Conservation (phyloP, 2,113 vertebrate genomes). For the Entomyzon cyanotis region DNA sequence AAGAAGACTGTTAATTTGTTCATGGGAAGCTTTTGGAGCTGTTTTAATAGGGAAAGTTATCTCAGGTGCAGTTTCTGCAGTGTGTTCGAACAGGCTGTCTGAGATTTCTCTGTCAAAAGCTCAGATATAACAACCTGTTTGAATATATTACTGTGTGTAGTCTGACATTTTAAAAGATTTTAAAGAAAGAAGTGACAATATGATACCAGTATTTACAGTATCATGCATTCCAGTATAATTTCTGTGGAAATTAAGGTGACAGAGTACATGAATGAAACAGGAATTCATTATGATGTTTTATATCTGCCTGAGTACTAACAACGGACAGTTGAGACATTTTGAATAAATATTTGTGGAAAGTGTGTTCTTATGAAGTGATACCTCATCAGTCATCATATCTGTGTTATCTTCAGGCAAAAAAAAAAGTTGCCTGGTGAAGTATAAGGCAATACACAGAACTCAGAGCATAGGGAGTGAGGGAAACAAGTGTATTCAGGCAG, state of each 20-base stretch:
- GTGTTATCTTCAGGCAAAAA: not conserved
- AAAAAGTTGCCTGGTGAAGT: not conserved
- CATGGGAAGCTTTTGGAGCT: not conserved
- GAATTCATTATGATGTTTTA: constrained; percentile 5
- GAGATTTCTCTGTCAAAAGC: constrained; percentile 36
- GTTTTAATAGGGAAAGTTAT: not conserved
- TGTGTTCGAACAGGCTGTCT: not conserved
- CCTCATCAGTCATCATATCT: not conserved
- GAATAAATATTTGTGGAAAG: not conserved
- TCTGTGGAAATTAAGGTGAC: constrained; percentile 22
- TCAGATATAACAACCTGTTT: not conserved
- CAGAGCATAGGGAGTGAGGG: not conserved
- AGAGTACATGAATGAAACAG: not conserved
- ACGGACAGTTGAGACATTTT: not conserved
- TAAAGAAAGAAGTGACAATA: constrained; percentile 18
- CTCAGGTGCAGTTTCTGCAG: not conserved
- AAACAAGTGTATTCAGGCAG: not conserved
- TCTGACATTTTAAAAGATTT: constrained; percentile 49
- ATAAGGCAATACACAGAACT: not conserved
- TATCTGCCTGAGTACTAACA: not conserved
- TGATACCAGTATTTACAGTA: constrained; percentile 35
- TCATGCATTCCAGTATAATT: not conserved
- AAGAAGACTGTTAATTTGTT: not conserved
- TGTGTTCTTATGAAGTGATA: not conserved
- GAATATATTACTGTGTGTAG: constrained; percentile 4